A percentile compares a stretch with the other conserved stretches of the same genome.
Evolutionary conservation across 1,140 invertebrate genomes (phyloP).

Genomic region (Lethocerus indicus): DNA sequence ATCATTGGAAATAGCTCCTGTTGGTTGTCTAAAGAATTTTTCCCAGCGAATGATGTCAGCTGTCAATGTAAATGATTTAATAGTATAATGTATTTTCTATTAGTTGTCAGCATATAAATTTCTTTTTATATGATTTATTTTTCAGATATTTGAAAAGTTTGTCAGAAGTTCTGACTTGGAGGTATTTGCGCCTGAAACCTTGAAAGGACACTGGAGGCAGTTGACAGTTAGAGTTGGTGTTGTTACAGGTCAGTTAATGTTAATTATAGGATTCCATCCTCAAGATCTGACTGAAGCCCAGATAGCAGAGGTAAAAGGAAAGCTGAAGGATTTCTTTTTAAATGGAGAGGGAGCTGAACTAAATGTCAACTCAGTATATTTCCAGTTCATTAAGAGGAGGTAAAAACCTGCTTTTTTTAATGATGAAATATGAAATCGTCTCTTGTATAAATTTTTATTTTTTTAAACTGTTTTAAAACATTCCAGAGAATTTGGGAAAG

Average conservation of each 20-base stretch:
- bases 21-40: slow-evolving; percentile 59
- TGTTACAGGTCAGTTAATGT: slow-evolving; percentile 57
- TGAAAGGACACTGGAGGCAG: slow-evolving; percentile 77
- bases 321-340: slow-evolving; percentile 43
- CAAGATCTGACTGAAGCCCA: slow-evolving; percentile 41
- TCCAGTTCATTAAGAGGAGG: slow-evolving; percentile 49
- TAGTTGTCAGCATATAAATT: slow-evolving; percentile 3
- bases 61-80: slow-evolving; percentile 33
- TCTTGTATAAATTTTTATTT: slow-evolving; percentile 3
- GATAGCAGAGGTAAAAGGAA: slow-evolving; percentile 41
- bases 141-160: slow-evolving; percentile 60
- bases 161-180: slow-evolving; percentile 47
- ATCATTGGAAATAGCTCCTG: slow-evolving; percentile 58
- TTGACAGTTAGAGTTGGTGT: slow-evolving; percentile 60
- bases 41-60: slow-evolving; percentile 60
- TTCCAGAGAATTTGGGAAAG: slow-evolving; percentile 5
- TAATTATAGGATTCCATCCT: slow-evolving; percentile 66
- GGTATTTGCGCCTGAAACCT: slow-evolving; percentile 69
- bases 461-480: background rate
- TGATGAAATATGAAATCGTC: background rate
- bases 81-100: slow-evolving; percentile 7
- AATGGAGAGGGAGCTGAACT: slow-evolving; percentile 36
- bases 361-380: slow-evolving; percentile 71
- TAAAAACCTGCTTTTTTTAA: slow-evolving; percentile 21
- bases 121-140: slow-evolving; percentile 8